These are phyloP conservation scores for Conus ventricosus DNA, from an alignment of 1,140 invertebrate genomes.

Conservation along the genomic window DNA sequence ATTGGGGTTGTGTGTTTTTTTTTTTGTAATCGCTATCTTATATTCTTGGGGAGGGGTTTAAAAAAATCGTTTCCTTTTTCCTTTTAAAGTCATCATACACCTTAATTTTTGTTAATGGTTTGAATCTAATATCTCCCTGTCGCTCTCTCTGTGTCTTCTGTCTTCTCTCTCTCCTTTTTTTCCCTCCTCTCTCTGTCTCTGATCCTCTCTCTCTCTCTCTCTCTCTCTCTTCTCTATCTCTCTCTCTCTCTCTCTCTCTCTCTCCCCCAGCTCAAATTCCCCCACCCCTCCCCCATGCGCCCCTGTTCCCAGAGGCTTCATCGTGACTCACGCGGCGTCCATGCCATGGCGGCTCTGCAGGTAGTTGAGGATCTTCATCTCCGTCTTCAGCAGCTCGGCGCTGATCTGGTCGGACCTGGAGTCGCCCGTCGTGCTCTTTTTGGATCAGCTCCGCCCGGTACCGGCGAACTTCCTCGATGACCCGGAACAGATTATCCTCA, in stretches of 20 bases:
- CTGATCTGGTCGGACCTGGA: slow-evolving; percentile 16
- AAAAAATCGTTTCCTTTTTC: too few relatives aligned
- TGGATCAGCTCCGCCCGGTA: slow-evolving; percentile 34
- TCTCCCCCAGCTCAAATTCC: neutral
- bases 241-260: neutral
- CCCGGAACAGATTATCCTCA: slow-evolving; percentile 47
- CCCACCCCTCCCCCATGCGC: neutral
- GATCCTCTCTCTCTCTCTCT: neutral
- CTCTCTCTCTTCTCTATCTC: neutral
- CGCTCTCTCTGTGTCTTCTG: too few relatives aligned
- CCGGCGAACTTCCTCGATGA: slow-evolving; percentile 40
- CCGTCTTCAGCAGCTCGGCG: slow-evolving; percentile 36
- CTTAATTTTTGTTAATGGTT: too few relatives aligned
- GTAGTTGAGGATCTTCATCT: slow-evolving; percentile 39
- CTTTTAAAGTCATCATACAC: too few relatives aligned
- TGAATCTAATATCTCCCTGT: too few relatives aligned
- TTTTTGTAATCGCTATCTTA: too few relatives aligned
- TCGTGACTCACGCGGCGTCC: neutral
- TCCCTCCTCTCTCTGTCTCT: too few relatives aligned
- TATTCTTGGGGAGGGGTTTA: too few relatives aligned
- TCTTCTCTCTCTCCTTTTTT: too few relatives aligned
- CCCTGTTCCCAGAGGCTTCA: neutral
- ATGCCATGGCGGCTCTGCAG: slow-evolving; percentile 12
- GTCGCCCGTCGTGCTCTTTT: neutral
- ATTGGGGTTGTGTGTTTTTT: too few relatives aligned